Base-by-base conservation (phyloP, 2,113 vertebrate genomes). In the Mormyrus iriodes region DNA sequence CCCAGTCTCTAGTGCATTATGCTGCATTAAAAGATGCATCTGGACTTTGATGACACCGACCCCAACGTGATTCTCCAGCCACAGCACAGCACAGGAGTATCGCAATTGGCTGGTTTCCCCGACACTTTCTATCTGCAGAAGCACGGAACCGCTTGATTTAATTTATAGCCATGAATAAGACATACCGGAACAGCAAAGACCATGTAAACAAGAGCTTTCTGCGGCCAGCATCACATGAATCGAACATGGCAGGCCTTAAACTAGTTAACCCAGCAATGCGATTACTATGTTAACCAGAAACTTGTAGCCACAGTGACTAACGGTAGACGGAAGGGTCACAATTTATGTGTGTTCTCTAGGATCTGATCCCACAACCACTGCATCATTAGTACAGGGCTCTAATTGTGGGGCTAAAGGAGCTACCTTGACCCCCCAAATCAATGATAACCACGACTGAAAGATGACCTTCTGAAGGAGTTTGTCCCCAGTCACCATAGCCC, bases 401-500 rank as follows among this genome's bases (percentile, higher is more conserved):
- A 27, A 65, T 27, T 27, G 61, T 58, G 55, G 21, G 9, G 55
- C 27, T 35, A 73, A 2, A 35, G 12, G 12, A 31, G n/a, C 27
- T 15, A 58, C 55, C 24, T 58, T n/a, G 55, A 58, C 27, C 79
- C 79, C 39, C 35, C 24, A 42, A 42, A 46, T 21, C 84, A 48
- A 24, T 24, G 44, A 49, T 3, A 9, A 85, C 17, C 46, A 86
- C 46, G 3, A 31, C n/a, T 24, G 48, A 84, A 44, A 69, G 89
- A 90, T 24, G 69, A 91, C 90, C 91, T 91, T 90, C 92, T 91
- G 52, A 39, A 4, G 89, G 92, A 92, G 92, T 91, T 92, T 90
- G 92, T 93, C 90, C 61, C 84, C 76, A 83, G 91, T 91, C 92
- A 88, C 49, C 79, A 89, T 88, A 61, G 53, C 90, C 92, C 93